Conservation (phyloP, 2,888 invertebrate species). For the Esperia sulphurella region DNA sequence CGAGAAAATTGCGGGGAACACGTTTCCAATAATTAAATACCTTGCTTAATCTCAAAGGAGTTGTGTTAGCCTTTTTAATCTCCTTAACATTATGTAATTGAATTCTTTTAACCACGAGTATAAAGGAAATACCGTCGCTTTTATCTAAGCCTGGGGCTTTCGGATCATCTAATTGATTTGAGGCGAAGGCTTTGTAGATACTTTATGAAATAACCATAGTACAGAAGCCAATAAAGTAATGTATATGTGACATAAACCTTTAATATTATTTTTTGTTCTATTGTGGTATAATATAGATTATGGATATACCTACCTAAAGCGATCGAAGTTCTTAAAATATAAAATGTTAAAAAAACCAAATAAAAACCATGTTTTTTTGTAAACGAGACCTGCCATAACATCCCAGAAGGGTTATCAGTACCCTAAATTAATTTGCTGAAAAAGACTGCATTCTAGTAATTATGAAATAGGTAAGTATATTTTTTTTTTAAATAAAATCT, state of each 20-base stretch:
- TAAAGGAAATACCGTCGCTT: constrained; percentile 66
- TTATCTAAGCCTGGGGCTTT: constrained; percentile 58
- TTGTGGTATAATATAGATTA: neutral
- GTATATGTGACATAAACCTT: constrained; percentile 11
- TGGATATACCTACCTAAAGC: no score
- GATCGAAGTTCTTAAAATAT: no score
- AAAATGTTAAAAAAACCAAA: no score
- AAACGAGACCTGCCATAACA: no score
- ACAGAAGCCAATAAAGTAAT: constrained; percentile 11
- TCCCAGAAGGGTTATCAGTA: no score
- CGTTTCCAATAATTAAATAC: constrained; percentile 62
- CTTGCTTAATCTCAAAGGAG: constrained; percentile 57
- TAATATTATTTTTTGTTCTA: constrained; percentile 5
- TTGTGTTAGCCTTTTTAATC: constrained; percentile 70
- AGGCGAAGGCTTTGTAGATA: constrained; percentile 45
- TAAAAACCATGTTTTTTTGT: no score
- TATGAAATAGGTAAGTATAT: no score
- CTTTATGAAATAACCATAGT: constrained; percentile 35
- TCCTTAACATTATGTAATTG: constrained; percentile 71
- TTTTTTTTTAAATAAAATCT: no score
- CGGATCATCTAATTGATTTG: constrained; percentile 64
- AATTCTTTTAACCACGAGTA: constrained; percentile 70
- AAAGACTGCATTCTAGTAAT: no score
- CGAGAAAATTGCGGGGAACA: constrained; percentile 31
- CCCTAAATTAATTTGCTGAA: no score